phyloP scores from a whole-genome alignment of 2,797 vertebrate species.

The Sciaenops ocellatus region DNA sequence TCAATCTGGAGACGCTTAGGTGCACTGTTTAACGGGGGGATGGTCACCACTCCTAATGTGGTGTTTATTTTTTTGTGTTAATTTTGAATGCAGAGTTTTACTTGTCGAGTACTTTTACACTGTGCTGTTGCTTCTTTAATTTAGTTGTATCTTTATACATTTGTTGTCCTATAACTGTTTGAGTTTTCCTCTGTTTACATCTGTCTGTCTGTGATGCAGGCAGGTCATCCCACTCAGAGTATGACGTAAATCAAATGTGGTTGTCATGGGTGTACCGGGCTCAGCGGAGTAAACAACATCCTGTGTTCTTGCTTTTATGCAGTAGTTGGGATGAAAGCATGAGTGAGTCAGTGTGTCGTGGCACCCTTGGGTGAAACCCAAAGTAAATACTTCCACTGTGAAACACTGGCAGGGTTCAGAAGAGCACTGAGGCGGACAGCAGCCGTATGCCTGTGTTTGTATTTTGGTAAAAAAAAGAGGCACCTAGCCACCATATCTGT shows the following conservation, averaged over 20 bases:
- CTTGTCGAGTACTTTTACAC: background rate
- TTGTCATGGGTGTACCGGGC: slow-evolving; percentile 5
- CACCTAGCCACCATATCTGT: background rate
- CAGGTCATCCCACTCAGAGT: background rate
- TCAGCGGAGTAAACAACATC: slow-evolving; percentile 27
- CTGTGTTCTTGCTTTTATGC: slow-evolving; percentile 37
- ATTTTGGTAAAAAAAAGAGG: slow-evolving; percentile 5
- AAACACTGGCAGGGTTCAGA: slow-evolving; percentile 25
- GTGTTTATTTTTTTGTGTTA: background rate
- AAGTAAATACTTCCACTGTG: slow-evolving; percentile 34
- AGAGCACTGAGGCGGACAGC: slow-evolving; percentile 29
- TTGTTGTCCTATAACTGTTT: background rate
- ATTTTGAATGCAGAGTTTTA: background rate
- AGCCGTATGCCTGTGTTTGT: slow-evolving; percentile 11
- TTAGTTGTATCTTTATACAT: background rate
- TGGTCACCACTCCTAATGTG: background rate
- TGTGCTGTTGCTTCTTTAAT: background rate
- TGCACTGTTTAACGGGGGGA: background rate
- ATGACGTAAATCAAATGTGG: slow-evolving; percentile 27
- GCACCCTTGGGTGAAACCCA: slow-evolving; percentile 42
- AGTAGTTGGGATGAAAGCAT: slow-evolving; percentile 17
- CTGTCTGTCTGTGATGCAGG: background rate
- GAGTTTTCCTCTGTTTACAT: slow-evolving; percentile 3
- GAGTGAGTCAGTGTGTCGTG: slow-evolving; percentile 42
- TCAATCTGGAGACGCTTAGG: background rate